These are phyloP conservation scores for Euglossa dilemma DNA, from an alignment of 1,140 invertebrate species.

Conservation along the genomic window DNA sequence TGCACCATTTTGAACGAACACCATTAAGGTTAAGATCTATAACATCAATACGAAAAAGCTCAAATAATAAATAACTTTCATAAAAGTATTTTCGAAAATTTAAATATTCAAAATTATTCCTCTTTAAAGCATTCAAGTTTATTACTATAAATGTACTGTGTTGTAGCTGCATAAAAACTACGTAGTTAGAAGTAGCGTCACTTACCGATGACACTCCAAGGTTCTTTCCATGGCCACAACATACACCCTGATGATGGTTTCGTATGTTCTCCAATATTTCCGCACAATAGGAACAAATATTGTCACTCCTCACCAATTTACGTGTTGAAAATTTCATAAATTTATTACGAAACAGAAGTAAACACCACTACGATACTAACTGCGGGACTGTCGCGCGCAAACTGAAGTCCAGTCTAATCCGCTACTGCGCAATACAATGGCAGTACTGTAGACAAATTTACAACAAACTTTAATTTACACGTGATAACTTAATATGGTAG, in stretches of 20 bases:
- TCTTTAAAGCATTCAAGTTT: neutral
- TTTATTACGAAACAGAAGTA: neutral
- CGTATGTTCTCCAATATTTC: neutral
- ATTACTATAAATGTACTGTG: too few species aligned
- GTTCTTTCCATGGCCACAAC: slow-evolving; percentile 27
- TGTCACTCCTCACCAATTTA: neutral
- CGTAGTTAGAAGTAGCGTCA: neutral
- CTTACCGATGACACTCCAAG: slow-evolving; percentile 12
- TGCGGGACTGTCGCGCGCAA: neutral
- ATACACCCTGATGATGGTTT: neutral
- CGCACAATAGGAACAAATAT: neutral
- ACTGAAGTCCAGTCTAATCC: neutral
- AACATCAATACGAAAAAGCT: neutral
- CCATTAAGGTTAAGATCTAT: neutral
- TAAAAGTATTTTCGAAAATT: neutral
- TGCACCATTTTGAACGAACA: slow-evolving; percentile 16
- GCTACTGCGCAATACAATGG: neutral
- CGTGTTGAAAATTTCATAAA: neutral
- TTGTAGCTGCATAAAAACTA: neutral
- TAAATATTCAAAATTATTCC: neutral
- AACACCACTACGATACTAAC: neutral
- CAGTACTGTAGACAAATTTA: neutral
- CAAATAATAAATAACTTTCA: too few species aligned
- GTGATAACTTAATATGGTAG: neutral
- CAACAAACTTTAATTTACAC: neutral